Percentiles rank a stretch among this genome's conserved stretches.
These are phyloP conservation scores for Conus canariensis DNA, from an alignment of 2,888 invertebrate genomes.

Conservation along the genomic window DNA sequence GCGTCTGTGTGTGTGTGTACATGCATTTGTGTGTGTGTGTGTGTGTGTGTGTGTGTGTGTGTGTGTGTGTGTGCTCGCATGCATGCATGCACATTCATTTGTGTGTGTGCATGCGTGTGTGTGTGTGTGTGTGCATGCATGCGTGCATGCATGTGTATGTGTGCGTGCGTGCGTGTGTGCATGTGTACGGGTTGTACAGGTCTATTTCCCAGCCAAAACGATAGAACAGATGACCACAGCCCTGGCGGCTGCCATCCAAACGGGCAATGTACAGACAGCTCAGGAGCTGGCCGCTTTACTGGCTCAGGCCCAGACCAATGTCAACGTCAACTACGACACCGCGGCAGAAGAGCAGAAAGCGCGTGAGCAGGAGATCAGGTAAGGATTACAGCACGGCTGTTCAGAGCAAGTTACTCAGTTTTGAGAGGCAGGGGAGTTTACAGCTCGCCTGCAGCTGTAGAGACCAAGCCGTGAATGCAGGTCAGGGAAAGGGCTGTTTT, in stretches of 20 bases:
- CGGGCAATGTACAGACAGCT: conserved; percentile 56
- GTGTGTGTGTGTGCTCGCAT: not conserved
- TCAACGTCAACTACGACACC: conserved; percentile 52
- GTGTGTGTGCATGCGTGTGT: not conserved
- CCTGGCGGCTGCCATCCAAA: conserved; percentile 60
- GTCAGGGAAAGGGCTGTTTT: too few species aligned
- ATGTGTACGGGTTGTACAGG: not conserved
- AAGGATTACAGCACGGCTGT: not conserved
- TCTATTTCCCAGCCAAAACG: not conserved
- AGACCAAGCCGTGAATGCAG: too few species aligned
- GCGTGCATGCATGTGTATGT: not conserved
- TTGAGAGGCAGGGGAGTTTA: too few species aligned
- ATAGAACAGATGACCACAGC: conserved; percentile 43
- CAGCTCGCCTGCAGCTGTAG: too few species aligned
- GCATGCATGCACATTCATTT: not conserved
- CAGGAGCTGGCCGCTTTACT: conserved; percentile 56
- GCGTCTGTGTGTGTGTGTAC: not conserved
- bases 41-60: conserved; percentile 28
- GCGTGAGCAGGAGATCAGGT: conserved; percentile 43
- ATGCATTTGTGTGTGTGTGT: conserved; percentile 6
- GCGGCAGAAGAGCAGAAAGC: conserved; percentile 12
- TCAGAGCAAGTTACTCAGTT: too few species aligned
- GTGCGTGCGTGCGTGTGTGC: conserved; percentile 25
- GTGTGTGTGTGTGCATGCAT: not conserved
- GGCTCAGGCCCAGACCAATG: conserved; percentile 52